These are phyloP conservation scores for Ibidorhyncha struthersii DNA, from an alignment of 2,113 vertebrate genomes.

Conservation along the genomic window DNA sequence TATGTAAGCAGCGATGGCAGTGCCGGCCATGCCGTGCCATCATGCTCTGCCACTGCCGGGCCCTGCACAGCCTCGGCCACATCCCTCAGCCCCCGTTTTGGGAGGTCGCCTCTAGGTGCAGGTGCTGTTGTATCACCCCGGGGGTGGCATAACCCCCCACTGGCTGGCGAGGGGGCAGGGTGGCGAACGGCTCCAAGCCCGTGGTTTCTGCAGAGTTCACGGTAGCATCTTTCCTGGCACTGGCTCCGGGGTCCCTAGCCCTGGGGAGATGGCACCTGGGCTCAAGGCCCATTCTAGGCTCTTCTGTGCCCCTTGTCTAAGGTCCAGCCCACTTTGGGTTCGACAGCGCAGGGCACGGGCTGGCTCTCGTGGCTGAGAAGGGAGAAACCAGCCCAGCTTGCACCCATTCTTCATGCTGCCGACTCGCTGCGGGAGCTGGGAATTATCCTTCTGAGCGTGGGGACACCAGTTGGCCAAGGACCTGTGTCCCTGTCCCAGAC, in stretches of 20 bases:
- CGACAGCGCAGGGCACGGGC: fast-evolving
- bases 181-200: fast-evolving
- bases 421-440: background rate
- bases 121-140: fast-evolving
- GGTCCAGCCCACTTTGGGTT: background rate
- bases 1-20: background rate
- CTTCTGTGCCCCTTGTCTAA: background rate
- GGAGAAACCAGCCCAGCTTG: background rate
- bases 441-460: fast-evolving
- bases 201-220: background rate
- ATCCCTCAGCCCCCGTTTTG: fast-evolving
- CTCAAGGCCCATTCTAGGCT: background rate
- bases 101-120: background rate
- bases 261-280: background rate
- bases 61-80: fast-evolving
- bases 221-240: fast-evolving
- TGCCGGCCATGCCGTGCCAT: fast-evolving
- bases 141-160: fast-evolving
- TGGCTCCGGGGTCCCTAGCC: background rate
- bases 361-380: background rate
- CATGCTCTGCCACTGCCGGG: background rate
- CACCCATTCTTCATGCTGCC: background rate
- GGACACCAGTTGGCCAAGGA: background rate
- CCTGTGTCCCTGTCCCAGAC: background rate
- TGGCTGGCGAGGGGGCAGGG: fast-evolving